phyloP scores from a whole-genome alignment of 2,888 invertebrate genomes.

The Lordiphosa andalusiaca region DNA sequence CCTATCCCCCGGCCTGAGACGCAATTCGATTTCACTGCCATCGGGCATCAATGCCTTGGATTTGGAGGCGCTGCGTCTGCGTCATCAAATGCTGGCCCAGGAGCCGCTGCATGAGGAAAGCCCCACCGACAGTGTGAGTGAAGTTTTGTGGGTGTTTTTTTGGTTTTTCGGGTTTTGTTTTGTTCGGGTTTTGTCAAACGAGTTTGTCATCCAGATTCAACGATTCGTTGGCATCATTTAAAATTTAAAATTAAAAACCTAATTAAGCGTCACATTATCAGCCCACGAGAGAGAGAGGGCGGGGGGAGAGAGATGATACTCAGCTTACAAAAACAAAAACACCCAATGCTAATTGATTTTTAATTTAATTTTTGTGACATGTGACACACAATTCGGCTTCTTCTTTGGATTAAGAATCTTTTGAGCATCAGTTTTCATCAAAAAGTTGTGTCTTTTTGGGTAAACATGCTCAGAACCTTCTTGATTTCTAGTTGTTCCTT shows the following conservation, averaged over 20 bases:
- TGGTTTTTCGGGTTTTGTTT: too few species aligned
- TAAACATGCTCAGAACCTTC: too few species aligned
- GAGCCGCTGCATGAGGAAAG: slow-evolving; percentile 72
- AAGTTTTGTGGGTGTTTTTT: background rate
- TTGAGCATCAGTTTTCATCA: too few species aligned
- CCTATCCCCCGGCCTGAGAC: slow-evolving; percentile 80
- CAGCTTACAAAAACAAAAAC: slow-evolving; percentile 10
- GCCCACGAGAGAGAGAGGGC: background rate
- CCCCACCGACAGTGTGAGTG: slow-evolving; percentile 69
- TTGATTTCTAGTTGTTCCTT: too few species aligned
- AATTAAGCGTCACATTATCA: slow-evolving; percentile 18
- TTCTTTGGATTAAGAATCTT: too few species aligned
- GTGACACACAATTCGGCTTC: background rate
- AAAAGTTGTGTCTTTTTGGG: too few species aligned
- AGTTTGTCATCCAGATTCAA: slow-evolving; percentile 17
- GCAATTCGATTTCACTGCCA: slow-evolving; percentile 89
- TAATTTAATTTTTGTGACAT: slow-evolving; percentile 5
- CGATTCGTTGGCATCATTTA: background rate
- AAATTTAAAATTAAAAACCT: slow-evolving; percentile 17
- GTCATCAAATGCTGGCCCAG: slow-evolving; percentile 75
- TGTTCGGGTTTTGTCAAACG: slow-evolving; percentile 21
- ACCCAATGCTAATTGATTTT: slow-evolving; percentile 27
- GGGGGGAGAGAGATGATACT: too few species aligned
- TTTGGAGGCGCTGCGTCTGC: slow-evolving; percentile 82
- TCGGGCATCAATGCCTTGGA: slow-evolving; percentile 85